Evolutionary conservation across 2,113 vertebrate species (phyloP).

Genomic region (Elanus axillaris): DNA sequence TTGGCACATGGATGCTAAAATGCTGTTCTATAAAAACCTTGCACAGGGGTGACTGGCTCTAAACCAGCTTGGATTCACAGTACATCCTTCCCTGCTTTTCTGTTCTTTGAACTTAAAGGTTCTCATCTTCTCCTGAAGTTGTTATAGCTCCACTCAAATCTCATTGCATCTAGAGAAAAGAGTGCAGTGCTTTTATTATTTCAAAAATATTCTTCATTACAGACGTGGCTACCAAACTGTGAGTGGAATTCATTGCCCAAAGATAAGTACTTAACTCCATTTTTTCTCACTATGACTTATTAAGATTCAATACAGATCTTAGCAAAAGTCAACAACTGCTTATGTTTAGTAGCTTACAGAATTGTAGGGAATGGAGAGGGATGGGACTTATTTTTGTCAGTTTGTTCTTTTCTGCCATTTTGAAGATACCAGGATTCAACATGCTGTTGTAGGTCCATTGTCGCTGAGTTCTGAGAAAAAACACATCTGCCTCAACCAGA

Average conservation of each 20-base stretch:
- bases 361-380: background rate
- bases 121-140: background rate
- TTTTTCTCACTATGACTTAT: background rate
- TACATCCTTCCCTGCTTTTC: background rate
- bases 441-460: background rate
- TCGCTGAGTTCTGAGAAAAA: background rate
- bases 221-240: background rate
- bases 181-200: background rate
- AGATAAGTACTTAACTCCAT: background rate
- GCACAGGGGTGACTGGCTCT: background rate
- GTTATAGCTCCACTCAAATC: background rate
- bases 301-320: background rate
- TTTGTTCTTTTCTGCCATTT: background rate
- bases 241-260: background rate
- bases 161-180: background rate
- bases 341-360: background rate
- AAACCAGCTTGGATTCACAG: background rate
- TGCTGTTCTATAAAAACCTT: background rate
- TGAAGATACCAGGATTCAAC: background rate
- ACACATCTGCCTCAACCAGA: background rate
- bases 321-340: background rate
- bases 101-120: background rate
- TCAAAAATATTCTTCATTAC: background rate
- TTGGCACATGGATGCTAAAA: background rate
- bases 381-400: background rate